A percentile compares a stretch with the other conserved stretches of the same genome.
phyloP scores from a whole-genome alignment of 2,797 vertebrate species.

The Monodelphis domestica region DNA sequence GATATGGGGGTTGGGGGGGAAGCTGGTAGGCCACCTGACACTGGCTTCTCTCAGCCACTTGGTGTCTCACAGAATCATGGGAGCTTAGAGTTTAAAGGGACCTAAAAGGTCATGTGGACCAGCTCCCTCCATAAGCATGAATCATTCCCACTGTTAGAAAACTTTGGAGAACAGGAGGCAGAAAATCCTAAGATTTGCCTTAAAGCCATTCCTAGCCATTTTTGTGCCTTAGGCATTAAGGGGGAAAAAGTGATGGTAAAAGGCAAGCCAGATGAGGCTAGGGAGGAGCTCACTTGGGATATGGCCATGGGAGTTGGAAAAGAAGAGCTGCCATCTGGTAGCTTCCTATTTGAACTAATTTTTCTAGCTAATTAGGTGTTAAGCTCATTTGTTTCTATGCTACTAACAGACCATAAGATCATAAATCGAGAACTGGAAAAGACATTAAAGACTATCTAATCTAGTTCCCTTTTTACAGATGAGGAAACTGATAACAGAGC shows the following conservation, averaged over 20 bases:
- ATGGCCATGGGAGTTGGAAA: neutral
- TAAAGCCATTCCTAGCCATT: neutral
- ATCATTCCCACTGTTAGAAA: neutral
- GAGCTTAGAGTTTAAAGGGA: neutral
- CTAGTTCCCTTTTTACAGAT: neutral
- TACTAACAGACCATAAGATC: neutral
- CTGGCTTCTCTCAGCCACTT: neutral
- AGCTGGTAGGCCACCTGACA: neutral
- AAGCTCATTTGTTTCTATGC: neutral
- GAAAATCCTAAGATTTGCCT: neutral
- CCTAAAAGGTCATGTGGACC: neutral
- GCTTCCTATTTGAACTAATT: neutral
- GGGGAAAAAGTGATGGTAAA: neutral
- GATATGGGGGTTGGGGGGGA: no score
- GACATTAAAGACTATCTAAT: neutral
- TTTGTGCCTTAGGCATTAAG: neutral
- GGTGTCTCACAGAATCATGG: neutral
- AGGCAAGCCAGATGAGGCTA: neutral
- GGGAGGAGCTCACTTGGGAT: neutral
- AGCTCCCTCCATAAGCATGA: neutral
- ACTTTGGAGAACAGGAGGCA: neutral
- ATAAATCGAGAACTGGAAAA: neutral
- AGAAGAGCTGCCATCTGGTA: neutral
- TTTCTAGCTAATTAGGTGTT: neutral
- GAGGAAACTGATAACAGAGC: neutral